Evolutionary conservation across 2,888 invertebrate genomes (phyloP).

Genomic region (Ptilodon capucinus): DNA sequence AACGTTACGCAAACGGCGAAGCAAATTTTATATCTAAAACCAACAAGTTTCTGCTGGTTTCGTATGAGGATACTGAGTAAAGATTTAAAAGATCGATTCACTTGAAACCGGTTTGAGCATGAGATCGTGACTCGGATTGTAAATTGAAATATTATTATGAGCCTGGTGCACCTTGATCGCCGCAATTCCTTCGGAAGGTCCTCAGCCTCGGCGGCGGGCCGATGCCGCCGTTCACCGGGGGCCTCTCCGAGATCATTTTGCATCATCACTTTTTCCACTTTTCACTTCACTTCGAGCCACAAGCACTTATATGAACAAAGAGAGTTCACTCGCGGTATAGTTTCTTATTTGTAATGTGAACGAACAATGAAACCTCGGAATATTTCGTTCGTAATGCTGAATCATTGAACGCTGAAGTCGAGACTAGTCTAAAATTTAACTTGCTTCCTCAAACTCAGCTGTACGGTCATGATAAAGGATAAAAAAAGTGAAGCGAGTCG

Average conservation of each 20-base stretch:
- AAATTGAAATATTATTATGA: slow-evolving; percentile 35
- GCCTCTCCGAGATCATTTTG: slow-evolving; percentile 77
- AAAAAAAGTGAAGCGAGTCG: slow-evolving; percentile 56
- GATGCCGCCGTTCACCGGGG: slow-evolving; percentile 68
- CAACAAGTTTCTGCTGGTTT: slow-evolving; percentile 14
- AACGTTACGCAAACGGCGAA: slow-evolving; percentile 12
- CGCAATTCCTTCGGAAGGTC: slow-evolving; percentile 81
- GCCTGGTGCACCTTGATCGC: slow-evolving; percentile 80
- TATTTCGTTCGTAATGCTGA: slow-evolving; percentile 32
- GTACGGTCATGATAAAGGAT: slow-evolving; percentile 37
- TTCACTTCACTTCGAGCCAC: slow-evolving; percentile 41
- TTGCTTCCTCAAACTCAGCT: slow-evolving; percentile 40
- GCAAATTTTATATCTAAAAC: slow-evolving; percentile 12
- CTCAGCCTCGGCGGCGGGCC: slow-evolving; percentile 70
- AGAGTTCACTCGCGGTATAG: slow-evolving; percentile 19
- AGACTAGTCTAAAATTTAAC: slow-evolving; percentile 28
- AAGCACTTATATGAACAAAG: slow-evolving; percentile 31
- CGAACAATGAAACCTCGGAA: slow-evolving; percentile 20
- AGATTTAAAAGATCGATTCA: slow-evolving; percentile 22
- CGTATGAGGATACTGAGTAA: slow-evolving; percentile 22
- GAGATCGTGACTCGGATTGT: slow-evolving; percentile 27
- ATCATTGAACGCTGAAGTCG: slow-evolving; percentile 29
- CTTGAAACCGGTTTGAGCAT: slow-evolving; percentile 29
- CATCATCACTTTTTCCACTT: slow-evolving; percentile 65
- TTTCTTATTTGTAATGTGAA: slow-evolving; percentile 25